Evolutionary conservation across 2,888 invertebrate species (phyloP), one percentile per base, ranked within the genome.

Genomic region (Mimumesa dahlbomi): DNA sequence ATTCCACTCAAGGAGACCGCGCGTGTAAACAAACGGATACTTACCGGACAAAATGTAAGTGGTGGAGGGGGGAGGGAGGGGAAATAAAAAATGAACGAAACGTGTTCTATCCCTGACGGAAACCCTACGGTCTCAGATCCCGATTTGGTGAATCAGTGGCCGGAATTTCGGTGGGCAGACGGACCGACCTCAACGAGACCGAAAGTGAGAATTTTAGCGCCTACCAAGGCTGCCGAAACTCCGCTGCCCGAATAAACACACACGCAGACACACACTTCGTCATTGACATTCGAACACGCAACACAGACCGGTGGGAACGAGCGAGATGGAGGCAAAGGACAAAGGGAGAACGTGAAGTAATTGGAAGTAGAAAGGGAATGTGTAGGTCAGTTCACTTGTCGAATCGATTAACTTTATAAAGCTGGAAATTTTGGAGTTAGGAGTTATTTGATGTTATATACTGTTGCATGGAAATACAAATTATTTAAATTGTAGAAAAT

Each of bases 141-240:
- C 40, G 40, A 69, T 63, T 62, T 29, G 57, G 63, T 75, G 75
- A 79, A 69, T 79, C 79, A 75, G 63, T 56, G 64, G 40, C n/a
- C 65, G 73, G 63, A 68, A 77, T 79, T 77, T 70, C 29, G 74
- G 56, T 57, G 48, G n/a, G 42, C 65, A 48, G 56, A 52, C 63
- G 38, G 58, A 53, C 50, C 69, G 65, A 70, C 67, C 76, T 66
- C 48, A 77, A 69, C 75, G 67, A 79, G 61, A 75, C 66, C 64
- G 77, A 85, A 81, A 85, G 85, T 83, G 86, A 76, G 85, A 87
- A 82, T 86, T 87, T 84, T 87, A 85, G 82, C 86, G 84, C 87
- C 79, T 83, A 64, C 63, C 85, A 86, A 86, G 87, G 87, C 79
- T 82, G 73, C 79, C 76, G 77, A 82, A 82, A 84, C 63, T 66